phyloP scores from a whole-genome alignment of 2,113 vertebrate genomes.

The Paradisaea rubra region DNA sequence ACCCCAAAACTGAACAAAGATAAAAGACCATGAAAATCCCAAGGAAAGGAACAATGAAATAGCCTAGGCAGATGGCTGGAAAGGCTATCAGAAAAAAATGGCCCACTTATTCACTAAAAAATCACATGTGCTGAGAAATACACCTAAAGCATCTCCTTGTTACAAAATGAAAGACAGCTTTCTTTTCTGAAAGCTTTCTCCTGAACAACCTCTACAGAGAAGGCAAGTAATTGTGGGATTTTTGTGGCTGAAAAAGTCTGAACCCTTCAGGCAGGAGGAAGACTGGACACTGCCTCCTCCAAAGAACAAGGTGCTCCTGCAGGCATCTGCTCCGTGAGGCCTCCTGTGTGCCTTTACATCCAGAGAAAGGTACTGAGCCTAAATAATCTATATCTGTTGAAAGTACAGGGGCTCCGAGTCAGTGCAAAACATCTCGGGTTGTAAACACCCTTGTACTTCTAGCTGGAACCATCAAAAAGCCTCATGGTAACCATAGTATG shows the following conservation, averaged over 20 bases:
- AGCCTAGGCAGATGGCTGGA: neutral
- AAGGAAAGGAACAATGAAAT: neutral
- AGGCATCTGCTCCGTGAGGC: neutral
- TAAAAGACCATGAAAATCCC: neutral
- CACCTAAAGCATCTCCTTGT: neutral
- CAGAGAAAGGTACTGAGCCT: neutral
- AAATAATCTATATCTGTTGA: conserved; percentile 17
- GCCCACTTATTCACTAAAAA: neutral
- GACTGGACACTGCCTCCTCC: neutral
- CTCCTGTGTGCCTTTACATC: neutral
- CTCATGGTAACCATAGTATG: conserved; percentile 66
- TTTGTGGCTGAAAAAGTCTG: neutral
- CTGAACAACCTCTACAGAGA: neutral
- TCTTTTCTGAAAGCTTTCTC: neutral
- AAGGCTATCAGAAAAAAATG: neutral
- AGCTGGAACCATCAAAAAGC: conserved; percentile 60
- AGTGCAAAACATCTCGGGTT: conserved; percentile 37
- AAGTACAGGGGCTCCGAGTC: neutral
- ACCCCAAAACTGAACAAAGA: neutral
- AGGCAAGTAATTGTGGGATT: neutral
- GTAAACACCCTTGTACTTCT: conserved; percentile 42
- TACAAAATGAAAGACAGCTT: neutral
- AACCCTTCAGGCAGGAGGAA: neutral
- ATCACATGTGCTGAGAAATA: neutral
- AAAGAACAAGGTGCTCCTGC: neutral